Percentiles rank a stretch among this genome's conserved stretches.
phyloP scores from a whole-genome alignment of 2,113 vertebrate species.

The Guaruba guarouba region DNA sequence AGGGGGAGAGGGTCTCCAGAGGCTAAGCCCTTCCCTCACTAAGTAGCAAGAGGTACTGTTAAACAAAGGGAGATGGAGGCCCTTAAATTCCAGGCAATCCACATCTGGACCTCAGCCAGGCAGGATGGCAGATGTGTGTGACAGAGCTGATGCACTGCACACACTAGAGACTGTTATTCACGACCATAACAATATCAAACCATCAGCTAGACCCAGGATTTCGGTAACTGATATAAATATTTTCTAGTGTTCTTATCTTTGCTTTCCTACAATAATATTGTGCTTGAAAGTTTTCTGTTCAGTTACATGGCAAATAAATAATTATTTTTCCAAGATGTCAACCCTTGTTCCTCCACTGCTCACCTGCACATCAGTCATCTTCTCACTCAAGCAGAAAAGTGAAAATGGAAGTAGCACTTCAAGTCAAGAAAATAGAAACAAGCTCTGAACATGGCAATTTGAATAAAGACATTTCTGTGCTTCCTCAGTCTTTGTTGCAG shows the following conservation, averaged over 20 bases:
- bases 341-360: background rate
- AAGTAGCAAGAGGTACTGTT: background rate
- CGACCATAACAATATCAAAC: background rate
- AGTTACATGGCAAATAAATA: background rate
- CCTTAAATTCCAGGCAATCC: background rate
- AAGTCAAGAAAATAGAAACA: background rate
- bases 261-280: background rate
- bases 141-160: background rate
- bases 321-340: background rate
- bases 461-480: constrained; percentile 32
- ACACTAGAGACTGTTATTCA: background rate
- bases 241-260: background rate
- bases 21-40: background rate
- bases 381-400: constrained; percentile 46
- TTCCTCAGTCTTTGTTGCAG: background rate
- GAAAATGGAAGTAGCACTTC: constrained; percentile 53
- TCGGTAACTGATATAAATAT: background rate
- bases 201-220: background rate
- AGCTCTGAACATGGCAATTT: background rate
- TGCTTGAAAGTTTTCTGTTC: background rate
- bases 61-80: background rate
- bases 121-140: background rate
- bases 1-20: background rate
- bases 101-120: background rate
- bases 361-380: background rate